phyloP scores from a whole-genome alignment of 2,797 vertebrate genomes.

The Hipposideros larvatus region DNA sequence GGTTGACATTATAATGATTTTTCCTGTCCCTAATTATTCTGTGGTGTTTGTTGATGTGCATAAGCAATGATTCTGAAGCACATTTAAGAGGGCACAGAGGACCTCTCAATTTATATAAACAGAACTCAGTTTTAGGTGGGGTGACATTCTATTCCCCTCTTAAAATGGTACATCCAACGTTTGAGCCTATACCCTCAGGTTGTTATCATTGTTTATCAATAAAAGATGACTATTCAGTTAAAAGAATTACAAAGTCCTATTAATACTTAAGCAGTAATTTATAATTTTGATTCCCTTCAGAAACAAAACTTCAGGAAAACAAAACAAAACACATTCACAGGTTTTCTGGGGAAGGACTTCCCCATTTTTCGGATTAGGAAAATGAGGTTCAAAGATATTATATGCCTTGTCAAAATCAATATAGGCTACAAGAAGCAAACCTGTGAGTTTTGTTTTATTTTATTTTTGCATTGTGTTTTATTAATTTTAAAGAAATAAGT shows the following conservation, averaged over 20 bases:
- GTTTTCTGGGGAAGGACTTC: background rate
- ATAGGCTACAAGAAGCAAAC: background rate
- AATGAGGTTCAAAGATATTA: background rate
- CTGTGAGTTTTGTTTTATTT: background rate
- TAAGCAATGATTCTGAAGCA: slow-evolving; percentile 17
- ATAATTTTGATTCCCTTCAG: background rate
- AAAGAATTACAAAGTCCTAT: background rate
- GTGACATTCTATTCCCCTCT: background rate
- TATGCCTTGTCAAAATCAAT: background rate
- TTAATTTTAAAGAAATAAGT: background rate
- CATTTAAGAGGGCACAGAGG: background rate
- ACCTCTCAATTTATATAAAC: background rate
- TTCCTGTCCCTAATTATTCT: slow-evolving; percentile 66
- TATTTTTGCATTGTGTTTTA: background rate
- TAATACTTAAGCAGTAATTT: background rate
- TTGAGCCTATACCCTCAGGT: background rate
- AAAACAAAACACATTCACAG: background rate
- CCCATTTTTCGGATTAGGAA: background rate
- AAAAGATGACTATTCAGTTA: background rate
- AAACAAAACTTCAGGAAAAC: background rate
- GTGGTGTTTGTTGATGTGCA: slow-evolving; percentile 7
- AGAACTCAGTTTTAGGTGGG: background rate
- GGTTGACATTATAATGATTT: slow-evolving; percentile 70
- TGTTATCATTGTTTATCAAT: background rate
- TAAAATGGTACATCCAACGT: background rate